phyloP scores from a whole-genome alignment of 2,797 vertebrate species.

The Esox masquinongy region DNA sequence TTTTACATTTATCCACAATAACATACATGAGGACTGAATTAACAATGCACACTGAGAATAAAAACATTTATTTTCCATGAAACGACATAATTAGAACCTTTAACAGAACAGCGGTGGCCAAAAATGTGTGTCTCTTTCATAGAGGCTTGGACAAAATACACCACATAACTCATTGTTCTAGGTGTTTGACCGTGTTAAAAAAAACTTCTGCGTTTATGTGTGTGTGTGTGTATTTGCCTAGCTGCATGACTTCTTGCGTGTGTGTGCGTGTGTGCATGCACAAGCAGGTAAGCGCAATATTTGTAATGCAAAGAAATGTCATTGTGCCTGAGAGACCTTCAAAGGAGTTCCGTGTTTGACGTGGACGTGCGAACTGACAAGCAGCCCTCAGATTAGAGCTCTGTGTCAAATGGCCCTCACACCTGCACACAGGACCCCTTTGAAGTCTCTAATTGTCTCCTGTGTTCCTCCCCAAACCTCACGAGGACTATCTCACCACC shows the following conservation, averaged over 20 bases:
- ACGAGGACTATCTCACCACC: conserved; percentile 31
- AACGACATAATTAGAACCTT: conserved; percentile 55
- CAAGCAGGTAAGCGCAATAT: conserved; percentile 30
- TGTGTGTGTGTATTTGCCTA: not conserved
- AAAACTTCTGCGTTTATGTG: too few species aligned
- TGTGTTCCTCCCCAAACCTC: conserved; percentile 41
- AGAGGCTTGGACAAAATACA: conserved; percentile 33
- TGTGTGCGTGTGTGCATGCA: conserved; percentile 17
- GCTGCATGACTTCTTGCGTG: not conserved
- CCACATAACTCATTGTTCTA: conserved; percentile 15
- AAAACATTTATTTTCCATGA: conserved; percentile 50
- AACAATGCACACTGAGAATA: conserved; percentile 50
- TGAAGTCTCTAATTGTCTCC: conserved; percentile 58
- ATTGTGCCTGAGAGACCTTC: conserved; percentile 41
- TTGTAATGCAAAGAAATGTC: conserved; percentile 41
- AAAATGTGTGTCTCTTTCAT: conserved; percentile 33
- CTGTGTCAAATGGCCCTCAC: conserved; percentile 39
- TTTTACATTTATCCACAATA: conserved; percentile 35
- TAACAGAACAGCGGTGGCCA: conserved; percentile 38
- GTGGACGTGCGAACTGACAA: conserved; percentile 39
- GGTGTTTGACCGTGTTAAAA: not conserved
- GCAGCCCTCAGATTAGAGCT: conserved; percentile 25
- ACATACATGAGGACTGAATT: conserved; percentile 39
- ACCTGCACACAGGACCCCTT: conserved; percentile 57
- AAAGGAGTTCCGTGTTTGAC: conserved; percentile 52